Conservation (phyloP, 2,888 invertebrate species). For the Entomobrya multifasciata region DNA sequence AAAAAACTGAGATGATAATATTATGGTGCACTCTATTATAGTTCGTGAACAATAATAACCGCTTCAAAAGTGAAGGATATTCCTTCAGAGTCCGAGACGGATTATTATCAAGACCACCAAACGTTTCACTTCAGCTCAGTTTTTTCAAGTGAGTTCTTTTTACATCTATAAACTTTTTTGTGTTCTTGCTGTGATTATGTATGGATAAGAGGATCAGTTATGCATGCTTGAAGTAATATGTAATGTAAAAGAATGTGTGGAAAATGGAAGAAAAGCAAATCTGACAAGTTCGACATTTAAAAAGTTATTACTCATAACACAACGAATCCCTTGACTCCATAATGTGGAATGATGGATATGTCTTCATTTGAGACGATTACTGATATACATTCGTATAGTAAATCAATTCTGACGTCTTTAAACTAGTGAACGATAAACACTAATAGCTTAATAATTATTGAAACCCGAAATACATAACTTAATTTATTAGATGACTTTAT, state of each 20-base stretch:
- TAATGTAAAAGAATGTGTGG: conserved; percentile 6
- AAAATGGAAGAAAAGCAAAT: conserved; percentile 1
- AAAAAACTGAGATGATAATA: not conserved
- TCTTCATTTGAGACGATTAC: not conserved
- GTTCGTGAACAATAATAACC: conserved; percentile 10
- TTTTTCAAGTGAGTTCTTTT: not conserved
- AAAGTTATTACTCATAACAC: conserved; percentile 17
- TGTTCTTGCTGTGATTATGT: not conserved
- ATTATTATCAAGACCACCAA: conserved; percentile 49
- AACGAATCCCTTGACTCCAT: not conserved
- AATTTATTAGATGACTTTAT: too few species aligned
- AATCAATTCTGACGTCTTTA: conserved; percentile 9
- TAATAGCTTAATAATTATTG: too few species aligned
- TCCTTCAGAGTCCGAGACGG: conserved; percentile 1
- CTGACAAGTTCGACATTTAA: conserved; percentile 31
- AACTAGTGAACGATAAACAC: too few species aligned
- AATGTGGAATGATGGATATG: not conserved
- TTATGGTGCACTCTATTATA: not conserved
- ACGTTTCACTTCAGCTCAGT: too few species aligned
- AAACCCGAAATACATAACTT: too few species aligned
- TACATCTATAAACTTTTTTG: not conserved
- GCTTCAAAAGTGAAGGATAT: not conserved
- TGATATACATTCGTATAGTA: not conserved
- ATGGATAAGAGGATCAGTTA: not conserved
- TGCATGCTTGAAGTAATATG: not conserved